These are phyloP conservation scores for Phymatocera aterrima DNA, from an alignment of 2,888 invertebrate genomes.

Conservation along the genomic window DNA sequence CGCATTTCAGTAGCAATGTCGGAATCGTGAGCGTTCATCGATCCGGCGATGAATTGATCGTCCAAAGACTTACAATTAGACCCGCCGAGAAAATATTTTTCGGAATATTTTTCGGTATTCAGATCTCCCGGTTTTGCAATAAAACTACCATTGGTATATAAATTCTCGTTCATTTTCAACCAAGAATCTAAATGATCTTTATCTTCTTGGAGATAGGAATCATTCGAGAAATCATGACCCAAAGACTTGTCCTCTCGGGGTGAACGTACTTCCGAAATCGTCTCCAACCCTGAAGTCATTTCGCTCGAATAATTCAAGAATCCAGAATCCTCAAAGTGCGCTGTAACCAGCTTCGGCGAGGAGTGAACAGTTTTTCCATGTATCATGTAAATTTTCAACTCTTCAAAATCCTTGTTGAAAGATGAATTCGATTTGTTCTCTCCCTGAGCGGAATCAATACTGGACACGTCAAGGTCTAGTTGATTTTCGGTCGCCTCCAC, in stretches of 20 bases:
- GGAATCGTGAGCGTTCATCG: neutral
- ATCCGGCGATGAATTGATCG: neutral
- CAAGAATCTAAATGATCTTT: neutral
- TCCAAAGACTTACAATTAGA: neutral
- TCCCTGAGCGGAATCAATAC: neutral
- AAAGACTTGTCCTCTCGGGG: neutral
- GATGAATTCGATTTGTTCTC: neutral
- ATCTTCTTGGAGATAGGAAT: slow-evolving; percentile 9
- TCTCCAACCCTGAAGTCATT: neutral
- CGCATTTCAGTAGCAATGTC: neutral
- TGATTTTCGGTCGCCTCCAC: neutral
- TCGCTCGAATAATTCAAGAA: slow-evolving; percentile 20
- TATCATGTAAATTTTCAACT: neutral
- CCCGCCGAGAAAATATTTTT: neutral
- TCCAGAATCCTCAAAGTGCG: slow-evolving; percentile 31
- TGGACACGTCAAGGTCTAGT: neutral
- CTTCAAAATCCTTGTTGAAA: neutral
- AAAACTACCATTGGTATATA: neutral
- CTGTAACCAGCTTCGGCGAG: neutral
- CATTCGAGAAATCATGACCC: neutral
- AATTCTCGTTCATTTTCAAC: neutral
- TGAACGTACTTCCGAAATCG: neutral
- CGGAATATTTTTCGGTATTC: neutral
- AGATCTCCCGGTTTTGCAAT: neutral
- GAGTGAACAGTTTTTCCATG: slow-evolving; percentile 13